Evolutionary conservation across 2,113 vertebrate genomes (phyloP), one percentile per base, ranked within the genome.

Genomic region (Conger conger): DNA sequence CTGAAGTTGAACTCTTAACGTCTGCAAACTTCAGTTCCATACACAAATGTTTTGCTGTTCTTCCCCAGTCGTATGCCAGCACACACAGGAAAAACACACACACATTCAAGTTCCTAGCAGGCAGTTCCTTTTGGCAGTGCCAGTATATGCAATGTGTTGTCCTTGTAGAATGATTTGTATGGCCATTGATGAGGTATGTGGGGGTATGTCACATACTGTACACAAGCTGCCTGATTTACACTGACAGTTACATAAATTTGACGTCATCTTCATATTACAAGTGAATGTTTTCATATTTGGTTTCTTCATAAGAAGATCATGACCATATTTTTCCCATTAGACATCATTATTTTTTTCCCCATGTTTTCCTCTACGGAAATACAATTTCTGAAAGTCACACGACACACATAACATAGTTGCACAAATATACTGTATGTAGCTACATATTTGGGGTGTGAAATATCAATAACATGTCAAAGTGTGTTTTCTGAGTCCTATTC

Each of bases 391-490:
- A 73, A 13, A 73, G 20, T 11, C n/a, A 13, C n/a, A 73, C n/a
- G n/a, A 73, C 68, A 73, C n/a, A 30, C n/a, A 73, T 9, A 33
- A 76, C 36, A n/a, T 15, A 18, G 36, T 17, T 38, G 36, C 17
- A 38, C 79, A 83, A 79, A 86, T 81, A 23, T 63, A n/a, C n/a
- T n/a, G n/a, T n/a, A 86, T 84, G 79, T 82, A 83, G 80, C 57
- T 82, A 86, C 82, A 20, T 86, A 83, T 81, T 82, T 85, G 50
- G 81, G 84, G 84, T n/a, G 76, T 83, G 85, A 86, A 88, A 90
- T 87, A 80, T 57, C 50, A 36, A 84, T 82, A 36, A 40, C 85
- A 60, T 89, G 88, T 91, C 81, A 91, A 90, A 91, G 83, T 76
- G 80, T 76, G 85, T 78, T 82, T 37, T 33, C 30, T 76, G 40